Conservation (phyloP, 2,888 invertebrate genomes). For the Cabera pusaria region DNA sequence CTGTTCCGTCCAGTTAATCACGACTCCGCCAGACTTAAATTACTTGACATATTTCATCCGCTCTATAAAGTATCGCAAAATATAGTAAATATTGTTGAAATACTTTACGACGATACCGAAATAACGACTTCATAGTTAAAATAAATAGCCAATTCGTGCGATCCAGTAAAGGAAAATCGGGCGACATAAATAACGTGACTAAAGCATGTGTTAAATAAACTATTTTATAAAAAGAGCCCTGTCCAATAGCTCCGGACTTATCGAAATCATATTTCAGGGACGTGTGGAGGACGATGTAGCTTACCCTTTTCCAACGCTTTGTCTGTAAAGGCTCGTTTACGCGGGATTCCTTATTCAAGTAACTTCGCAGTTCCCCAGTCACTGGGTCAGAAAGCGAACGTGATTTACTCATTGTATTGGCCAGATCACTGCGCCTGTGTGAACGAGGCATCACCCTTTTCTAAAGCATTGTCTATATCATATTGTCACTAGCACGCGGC, state of each 20-base stretch:
- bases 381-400: slow-evolving; percentile 28
- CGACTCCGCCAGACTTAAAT: slow-evolving; percentile 19
- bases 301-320: slow-evolving; percentile 73
- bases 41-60: slow-evolving; percentile 10
- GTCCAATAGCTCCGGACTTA: slow-evolving; percentile 78
- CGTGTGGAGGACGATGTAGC: slow-evolving; percentile 74
- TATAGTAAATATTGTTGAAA: slow-evolving; percentile 24
- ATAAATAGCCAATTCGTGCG: slow-evolving; percentile 40
- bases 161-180: slow-evolving; percentile 36
- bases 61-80: slow-evolving; percentile 2
- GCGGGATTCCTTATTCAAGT: slow-evolving; percentile 25
- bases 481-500: slow-evolving; percentile 79
- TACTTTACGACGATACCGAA: slow-evolving; percentile 23
- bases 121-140: slow-evolving; percentile 29
- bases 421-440: slow-evolving; percentile 33
- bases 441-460: slow-evolving; percentile 72
- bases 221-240: slow-evolving; percentile 68
- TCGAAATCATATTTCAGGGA: slow-evolving; percentile 81
- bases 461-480: slow-evolving; percentile 79
- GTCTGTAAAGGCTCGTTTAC: slow-evolving; percentile 62
- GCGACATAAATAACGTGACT: slow-evolving; percentile 46
- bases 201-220: slow-evolving; percentile 67
- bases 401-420: slow-evolving; percentile 30
- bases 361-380: slow-evolving; percentile 16
- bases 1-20: slow-evolving; percentile 26